Base-by-base conservation (phyloP, 2,113 vertebrate species). In the Antechinus stuartii region DNA sequence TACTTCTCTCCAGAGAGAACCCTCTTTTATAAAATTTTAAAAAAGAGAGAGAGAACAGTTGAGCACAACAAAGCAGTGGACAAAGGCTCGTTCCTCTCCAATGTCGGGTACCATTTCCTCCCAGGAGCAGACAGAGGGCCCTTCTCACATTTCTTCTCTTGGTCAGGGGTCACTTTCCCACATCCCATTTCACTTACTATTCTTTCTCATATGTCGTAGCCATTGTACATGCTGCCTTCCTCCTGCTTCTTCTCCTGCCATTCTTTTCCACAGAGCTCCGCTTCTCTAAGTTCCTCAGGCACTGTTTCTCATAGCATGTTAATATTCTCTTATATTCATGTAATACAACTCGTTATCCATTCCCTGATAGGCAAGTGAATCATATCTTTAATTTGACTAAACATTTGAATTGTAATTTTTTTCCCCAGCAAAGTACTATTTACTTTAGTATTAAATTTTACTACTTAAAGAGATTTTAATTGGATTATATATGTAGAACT, bases 391-490 rank as follows among this genome's bases (percentile, higher is more conserved):
- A 84, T 84, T 42, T 42, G 68, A 42, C 6, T 42, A 84, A 42
- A 84, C 68, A 42, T 84, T 42, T 84, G 68, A 42, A 84, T 35
- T 42, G 14, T 35, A 5, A 6, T 68, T 47, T n/a, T 35, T 50
- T 90, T 91, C 52, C 47, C 30, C 19, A 52, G 30, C 53, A 89
- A 0, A 42, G 2, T 22, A n/a, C 91, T 93, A 49, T 11, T 89
- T 92, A 91, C n/a, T 30, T 93, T 92, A 92, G 92, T 50, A 1
- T 54, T 89, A 94, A 42, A 47, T 91, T 89, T 94, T 94, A 92
- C 54, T 2, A 19, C 90, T 68, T 22, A 0, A 54, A 0, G 92
- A 25, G 25, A n/a, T 90, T n/a, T 95, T 14, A 55, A 1, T 4
- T 49, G 91, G 30, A 25, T 7, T 49, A 49, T 91, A 26, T 24